These are phyloP conservation scores for Triops longicaudatus DNA, from an alignment of 1,140 invertebrate genomes.

Conservation along the genomic window DNA sequence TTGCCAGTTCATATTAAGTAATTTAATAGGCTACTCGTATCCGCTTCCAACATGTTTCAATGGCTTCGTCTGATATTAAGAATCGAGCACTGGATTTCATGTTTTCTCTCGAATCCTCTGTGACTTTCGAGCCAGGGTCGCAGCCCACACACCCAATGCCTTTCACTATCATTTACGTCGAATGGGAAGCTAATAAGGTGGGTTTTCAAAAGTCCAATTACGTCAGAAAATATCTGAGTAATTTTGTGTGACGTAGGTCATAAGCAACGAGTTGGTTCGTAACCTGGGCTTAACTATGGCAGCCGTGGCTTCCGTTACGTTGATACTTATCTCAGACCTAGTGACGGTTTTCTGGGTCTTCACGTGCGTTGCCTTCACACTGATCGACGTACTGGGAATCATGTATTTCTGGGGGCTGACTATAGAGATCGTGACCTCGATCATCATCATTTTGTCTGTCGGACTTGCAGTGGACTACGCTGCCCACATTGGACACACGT, in stretches of 20 bases:
- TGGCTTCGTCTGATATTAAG: conserved; percentile 23
- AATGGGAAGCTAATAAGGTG: conserved; percentile 34
- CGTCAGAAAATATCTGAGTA: neutral
- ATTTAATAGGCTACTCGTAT: conserved; percentile 27
- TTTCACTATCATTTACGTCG: conserved; percentile 26
- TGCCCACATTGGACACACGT: conserved; percentile 49
- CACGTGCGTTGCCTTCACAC: conserved; percentile 45
- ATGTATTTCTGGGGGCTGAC: conserved; percentile 49
- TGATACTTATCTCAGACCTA: conserved; percentile 47
- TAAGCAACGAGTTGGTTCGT: conserved; percentile 47
- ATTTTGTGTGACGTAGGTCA: conserved; percentile 39
- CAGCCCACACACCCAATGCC: conserved; percentile 16
- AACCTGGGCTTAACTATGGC: conserved; percentile 46
- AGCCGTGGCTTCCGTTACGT: conserved; percentile 46
- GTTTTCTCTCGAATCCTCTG: neutral
- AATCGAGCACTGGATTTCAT: conserved; percentile 27
- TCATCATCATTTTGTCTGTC: conserved; percentile 44
- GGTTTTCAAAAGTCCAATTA: neutral
- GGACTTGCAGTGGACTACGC: conserved; percentile 52
- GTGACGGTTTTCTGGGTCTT: conserved; percentile 46
- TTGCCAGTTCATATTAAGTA: neutral
- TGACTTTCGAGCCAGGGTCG: conserved; percentile 5
- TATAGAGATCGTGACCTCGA: conserved; percentile 50
- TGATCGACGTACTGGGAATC: conserved; percentile 48
- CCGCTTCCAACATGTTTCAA: conserved; percentile 28